Conservation (phyloP, 2,797 vertebrate genomes). For the Choloepus didactylus region DNA sequence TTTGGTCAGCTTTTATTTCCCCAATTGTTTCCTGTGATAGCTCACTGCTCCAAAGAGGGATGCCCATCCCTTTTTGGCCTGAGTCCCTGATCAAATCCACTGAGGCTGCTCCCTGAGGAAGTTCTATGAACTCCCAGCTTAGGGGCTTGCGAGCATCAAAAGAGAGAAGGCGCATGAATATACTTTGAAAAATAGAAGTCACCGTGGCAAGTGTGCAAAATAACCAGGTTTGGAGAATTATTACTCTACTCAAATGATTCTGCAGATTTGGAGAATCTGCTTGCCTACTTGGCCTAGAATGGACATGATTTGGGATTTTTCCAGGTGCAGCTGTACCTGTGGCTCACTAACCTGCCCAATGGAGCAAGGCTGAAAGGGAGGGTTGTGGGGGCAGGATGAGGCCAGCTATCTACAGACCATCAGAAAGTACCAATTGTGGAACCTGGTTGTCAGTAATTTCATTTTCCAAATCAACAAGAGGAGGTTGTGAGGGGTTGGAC, state of each 20-base stretch:
- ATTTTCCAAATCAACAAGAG: not conserved
- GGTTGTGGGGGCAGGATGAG: not conserved
- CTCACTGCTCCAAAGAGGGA: not conserved
- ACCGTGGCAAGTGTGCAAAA: not conserved
- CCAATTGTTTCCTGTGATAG: not conserved
- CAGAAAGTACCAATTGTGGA: not conserved
- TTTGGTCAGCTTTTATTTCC: not conserved
- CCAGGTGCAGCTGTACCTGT: not conserved
- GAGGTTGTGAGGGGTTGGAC: not conserved
- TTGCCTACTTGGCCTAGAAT: not conserved
- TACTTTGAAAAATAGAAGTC: not conserved
- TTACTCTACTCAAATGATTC: not conserved
- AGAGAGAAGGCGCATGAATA: not conserved
- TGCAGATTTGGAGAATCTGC: not conserved
- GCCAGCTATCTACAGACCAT: not conserved
- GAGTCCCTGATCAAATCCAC: not conserved
- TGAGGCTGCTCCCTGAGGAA: not conserved
- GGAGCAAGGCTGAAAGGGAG: not conserved
- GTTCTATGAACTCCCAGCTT: not conserved
- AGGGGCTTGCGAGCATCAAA: not conserved
- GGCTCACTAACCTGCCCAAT: not conserved
- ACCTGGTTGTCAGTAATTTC: slow-evolving; percentile 20
- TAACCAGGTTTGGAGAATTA: not conserved
- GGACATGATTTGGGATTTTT: not conserved
- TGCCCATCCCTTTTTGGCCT: not conserved